Evolutionary conservation across 2,888 invertebrate species (phyloP).

Genomic region (Phrixothrix hirtus): DNA sequence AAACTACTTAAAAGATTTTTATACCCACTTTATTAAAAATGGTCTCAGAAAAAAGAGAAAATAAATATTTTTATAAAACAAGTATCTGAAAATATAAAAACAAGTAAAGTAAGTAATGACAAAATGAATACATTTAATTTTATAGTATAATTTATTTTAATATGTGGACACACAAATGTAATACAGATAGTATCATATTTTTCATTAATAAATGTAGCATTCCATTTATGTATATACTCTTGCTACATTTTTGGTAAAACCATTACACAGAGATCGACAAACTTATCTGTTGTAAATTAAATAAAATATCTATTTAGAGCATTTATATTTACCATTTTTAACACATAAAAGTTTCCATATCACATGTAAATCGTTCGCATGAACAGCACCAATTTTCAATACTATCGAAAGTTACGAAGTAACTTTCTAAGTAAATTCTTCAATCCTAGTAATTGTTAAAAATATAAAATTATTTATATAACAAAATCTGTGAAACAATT

Average conservation of each 20-base stretch:
- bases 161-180: constrained; percentile 20
- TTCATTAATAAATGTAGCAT: constrained; percentile 24
- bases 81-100: neutral
- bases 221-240: constrained; percentile 17
- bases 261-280: constrained; percentile 47
- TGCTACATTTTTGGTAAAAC: constrained; percentile 36
- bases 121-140: neutral
- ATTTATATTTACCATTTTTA: constrained; percentile 26
- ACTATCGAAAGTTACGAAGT: constrained; percentile 27
- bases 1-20: no score
- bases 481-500: constrained; percentile 9
- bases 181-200: constrained; percentile 27
- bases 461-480: constrained; percentile 5
- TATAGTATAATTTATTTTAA: constrained; percentile 14
- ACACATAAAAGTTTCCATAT: constrained; percentile 47
- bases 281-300: constrained; percentile 37
- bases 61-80: no score
- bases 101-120: neutral
- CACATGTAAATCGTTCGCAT: constrained; percentile 37
- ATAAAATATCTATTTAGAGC: constrained; percentile 26
- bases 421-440: constrained; percentile 24
- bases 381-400: constrained; percentile 33
- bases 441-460: constrained; percentile 13
- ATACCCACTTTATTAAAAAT: no score
- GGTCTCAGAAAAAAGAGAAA: no score